Percentiles rank a stretch among this genome's conserved stretches.
These are phyloP conservation scores for Campoplex nolae DNA, from an alignment of 2,888 invertebrate genomes.

Conservation along the genomic window DNA sequence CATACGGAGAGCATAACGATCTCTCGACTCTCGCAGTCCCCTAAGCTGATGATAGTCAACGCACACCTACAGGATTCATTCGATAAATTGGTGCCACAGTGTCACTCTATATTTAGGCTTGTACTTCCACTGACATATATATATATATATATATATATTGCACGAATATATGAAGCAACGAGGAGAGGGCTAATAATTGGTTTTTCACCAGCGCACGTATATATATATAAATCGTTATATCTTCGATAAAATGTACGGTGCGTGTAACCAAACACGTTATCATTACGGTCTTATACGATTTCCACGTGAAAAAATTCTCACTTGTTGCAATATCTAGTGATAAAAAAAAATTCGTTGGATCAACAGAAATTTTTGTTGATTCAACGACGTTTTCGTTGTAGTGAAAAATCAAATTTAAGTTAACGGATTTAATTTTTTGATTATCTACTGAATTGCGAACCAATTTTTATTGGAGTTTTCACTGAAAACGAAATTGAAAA, in stretches of 20 bases:
- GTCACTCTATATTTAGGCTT: conserved; percentile 83
- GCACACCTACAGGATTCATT: conserved; percentile 81
- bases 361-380: too few species aligned
- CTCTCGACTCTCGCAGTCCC: conserved; percentile 70
- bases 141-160: conserved; percentile 43
- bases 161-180: conserved; percentile 52
- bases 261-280: neutral
- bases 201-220: neutral
- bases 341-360: too few species aligned
- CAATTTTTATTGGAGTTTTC: too few species aligned
- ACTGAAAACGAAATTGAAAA: too few species aligned
- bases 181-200: conserved; percentile 64
- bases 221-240: conserved; percentile 43
- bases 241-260: conserved; percentile 14
- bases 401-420: too few species aligned
- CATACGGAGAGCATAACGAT: conserved; percentile 75
- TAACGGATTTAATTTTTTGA: too few species aligned
- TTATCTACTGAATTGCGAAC: too few species aligned
- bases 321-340: neutral
- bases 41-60: conserved; percentile 72
- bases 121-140: conserved; percentile 46
- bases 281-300: neutral
- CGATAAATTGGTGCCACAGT: conserved; percentile 83
- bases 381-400: too few species aligned
- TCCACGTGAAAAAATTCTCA: neutral